Evolutionary conservation across 2,888 invertebrate genomes (phyloP), one percentile per base, ranked within the genome.

Genomic region (Cyclophora punctaria): DNA sequence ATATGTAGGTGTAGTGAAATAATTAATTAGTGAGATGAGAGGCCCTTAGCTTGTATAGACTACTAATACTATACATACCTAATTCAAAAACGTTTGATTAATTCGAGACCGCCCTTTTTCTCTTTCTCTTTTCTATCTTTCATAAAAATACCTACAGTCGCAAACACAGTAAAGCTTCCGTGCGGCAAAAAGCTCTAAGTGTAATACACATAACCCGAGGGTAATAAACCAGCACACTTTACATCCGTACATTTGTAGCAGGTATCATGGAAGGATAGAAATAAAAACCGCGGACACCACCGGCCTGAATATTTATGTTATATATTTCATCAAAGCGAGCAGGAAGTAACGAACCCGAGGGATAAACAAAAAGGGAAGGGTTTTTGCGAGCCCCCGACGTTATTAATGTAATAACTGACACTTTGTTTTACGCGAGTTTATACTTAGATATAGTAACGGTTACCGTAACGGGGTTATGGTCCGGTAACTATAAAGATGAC

Each of bases 391-490:
- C 51, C 55, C 67, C 79, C 77, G 54, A 75, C 76, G 77, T 85
- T 85, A 86, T 86, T 84, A 87, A 86, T 85, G 80, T 83, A 82
- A 85, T 86, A 87, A 82, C 84, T 75, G 83, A 83, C 86, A 83
- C 83, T 84, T 86, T 84, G 81, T 83, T 86, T 83, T 83, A 86
- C 80, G 82, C 70, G 76, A 80, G 76, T 81, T 80, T 67, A 69
- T 73, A 80, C 81, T 83, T 79, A 71, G 62, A 75, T 80, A 77
- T 80, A 80, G 20, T 20, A 20, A 20, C 20, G 20, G 20, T 20
- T 20, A 20, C 20, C 20, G 20, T 20, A 20, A 20, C 20, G 20
- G 20, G 20, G 20, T 20, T 75, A 76, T 75, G 44, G 58, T 49
- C 51, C 57, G 56, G 56, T 56, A 53, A 52, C 54, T 35, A 37